Conservation (phyloP, 2,888 invertebrate genomes). For the Horisme vitalbata region DNA sequence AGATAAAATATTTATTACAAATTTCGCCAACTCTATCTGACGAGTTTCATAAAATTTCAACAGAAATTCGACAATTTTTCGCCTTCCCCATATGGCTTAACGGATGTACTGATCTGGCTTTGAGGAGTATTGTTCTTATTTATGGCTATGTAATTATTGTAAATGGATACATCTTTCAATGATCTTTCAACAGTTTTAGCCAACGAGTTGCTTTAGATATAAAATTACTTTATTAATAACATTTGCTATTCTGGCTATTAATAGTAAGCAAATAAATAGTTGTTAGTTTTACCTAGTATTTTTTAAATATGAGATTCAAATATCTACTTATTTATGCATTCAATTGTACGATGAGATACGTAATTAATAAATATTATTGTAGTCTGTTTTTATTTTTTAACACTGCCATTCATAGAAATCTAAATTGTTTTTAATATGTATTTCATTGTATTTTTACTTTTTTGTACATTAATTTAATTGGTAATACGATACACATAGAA, state of each 20-base stretch:
- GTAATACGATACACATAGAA: background rate
- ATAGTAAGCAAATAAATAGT: constrained; percentile 10
- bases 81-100: no score
- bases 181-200: constrained; percentile 3
- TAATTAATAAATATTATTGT: constrained; percentile 1
- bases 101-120: no score
- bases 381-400: constrained; percentile 18
- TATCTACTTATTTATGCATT: constrained; percentile 13
- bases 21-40: no score
- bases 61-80: no score
- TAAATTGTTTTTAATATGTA: constrained; percentile 17
- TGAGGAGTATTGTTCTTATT: background rate
- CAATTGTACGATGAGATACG: no score
- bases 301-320: constrained; percentile 2
- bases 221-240: constrained; percentile 7
- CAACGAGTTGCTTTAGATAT: constrained; percentile 14
- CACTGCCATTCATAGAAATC: constrained; percentile 32
- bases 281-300: constrained; percentile 8
- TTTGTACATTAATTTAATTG: constrained; percentile 8
- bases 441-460: constrained; percentile 17
- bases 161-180: background rate
- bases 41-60: no score
- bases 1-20: no score
- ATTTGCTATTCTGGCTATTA: constrained; percentile 17
- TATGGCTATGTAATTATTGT: constrained; percentile 9